A percentile compares a stretch with the other conserved stretches of the same genome.
Evolutionary conservation across 2,113 vertebrate genomes (phyloP).

Genomic region (Aleadryas rufinucha): DNA sequence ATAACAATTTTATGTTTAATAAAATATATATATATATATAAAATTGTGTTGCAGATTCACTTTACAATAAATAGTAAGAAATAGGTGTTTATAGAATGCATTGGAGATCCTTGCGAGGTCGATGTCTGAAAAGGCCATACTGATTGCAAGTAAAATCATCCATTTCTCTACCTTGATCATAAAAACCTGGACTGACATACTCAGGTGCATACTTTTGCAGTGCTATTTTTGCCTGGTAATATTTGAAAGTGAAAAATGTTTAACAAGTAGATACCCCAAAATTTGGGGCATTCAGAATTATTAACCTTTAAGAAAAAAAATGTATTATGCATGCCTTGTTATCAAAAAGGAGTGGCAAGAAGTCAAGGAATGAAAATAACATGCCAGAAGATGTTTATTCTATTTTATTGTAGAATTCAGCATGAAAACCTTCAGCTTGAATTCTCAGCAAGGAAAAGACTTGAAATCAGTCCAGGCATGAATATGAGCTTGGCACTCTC

Average conservation of each 20-base stretch:
- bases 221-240: not conserved
- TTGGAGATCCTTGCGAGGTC: not conserved
- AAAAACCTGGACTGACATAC: not conserved
- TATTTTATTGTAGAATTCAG: not conserved
- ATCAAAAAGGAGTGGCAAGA: not conserved
- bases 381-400: not conserved
- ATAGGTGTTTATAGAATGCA: not conserved
- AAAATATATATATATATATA: not conserved
- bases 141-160: not conserved
- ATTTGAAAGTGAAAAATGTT: not conserved
- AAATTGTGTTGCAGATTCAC: not conserved
- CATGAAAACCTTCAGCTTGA: not conserved
- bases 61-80: not conserved
- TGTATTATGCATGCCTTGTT: not conserved
- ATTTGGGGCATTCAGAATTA: not conserved
- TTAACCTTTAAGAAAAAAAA: not conserved
- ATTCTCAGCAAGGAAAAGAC: not conserved
- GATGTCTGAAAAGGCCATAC: not conserved
- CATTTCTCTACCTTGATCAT: not conserved
- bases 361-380: not conserved
- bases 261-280: not conserved
- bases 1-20: not conserved
- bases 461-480: conserved; percentile 16
- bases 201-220: not conserved
- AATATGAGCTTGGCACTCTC: not conserved